A percentile compares a stretch with the other conserved stretches of the same genome.
phyloP scores from a whole-genome alignment of 2,113 vertebrate genomes.

The Entelurus aequoreus region DNA sequence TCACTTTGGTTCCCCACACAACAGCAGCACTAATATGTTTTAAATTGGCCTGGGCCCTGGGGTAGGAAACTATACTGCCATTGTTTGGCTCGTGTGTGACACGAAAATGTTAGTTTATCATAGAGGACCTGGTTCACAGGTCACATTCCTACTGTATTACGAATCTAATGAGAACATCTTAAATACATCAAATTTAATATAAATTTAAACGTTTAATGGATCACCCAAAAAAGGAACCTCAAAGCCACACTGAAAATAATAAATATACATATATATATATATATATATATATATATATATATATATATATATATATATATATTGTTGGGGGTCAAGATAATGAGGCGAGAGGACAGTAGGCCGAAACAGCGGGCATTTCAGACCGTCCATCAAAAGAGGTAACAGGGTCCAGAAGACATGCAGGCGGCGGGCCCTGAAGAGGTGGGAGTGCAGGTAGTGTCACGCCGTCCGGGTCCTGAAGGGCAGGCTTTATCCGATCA shows the following conservation, averaged over 20 bases:
- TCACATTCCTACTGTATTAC: conserved; percentile 1
- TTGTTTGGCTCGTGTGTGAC: conserved; percentile 30
- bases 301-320: no score
- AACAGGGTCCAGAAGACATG: no score
- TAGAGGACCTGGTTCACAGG: conserved; percentile 31
- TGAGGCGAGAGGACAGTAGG: no score
- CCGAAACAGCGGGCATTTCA: no score
- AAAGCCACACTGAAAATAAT: not conserved
- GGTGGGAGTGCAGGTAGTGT: no score
- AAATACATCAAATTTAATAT: not conserved
- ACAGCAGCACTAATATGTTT: conserved; percentile 54
- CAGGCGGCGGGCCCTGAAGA: no score
- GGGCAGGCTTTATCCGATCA: no score
- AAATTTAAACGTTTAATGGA: no score
- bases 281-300: not conserved
- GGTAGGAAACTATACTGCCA: conserved; percentile 30
- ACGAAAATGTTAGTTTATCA: conserved; percentile 31
- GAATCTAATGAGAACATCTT: not conserved
- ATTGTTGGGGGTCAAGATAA: no score
- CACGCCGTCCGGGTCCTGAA: no score
- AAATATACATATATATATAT: not conserved
- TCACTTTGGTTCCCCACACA: conserved; percentile 32
- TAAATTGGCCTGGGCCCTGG: conserved; percentile 49
- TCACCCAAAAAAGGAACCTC: not conserved
- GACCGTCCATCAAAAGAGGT: no score